Evolutionary conservation across 2,797 vertebrate genomes (phyloP).

Genomic region (Toxotes lorentzi): DNA sequence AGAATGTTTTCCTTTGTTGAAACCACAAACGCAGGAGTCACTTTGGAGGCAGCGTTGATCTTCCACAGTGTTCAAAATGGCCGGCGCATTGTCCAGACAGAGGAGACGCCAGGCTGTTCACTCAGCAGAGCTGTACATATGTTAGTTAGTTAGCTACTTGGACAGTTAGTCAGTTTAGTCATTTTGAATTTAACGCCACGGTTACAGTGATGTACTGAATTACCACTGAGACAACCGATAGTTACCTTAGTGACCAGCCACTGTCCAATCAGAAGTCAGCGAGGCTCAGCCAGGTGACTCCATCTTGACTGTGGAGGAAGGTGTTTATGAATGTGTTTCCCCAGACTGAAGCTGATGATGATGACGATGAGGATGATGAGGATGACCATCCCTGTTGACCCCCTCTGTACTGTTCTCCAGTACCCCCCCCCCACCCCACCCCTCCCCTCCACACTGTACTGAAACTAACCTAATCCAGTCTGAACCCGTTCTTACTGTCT

Average conservation of each 20-base stretch:
- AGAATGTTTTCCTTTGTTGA: background rate
- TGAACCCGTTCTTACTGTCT: conserved; percentile 63
- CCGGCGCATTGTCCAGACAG: conserved; percentile 7
- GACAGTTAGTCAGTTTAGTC: conserved; percentile 37
- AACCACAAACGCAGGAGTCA: conserved; percentile 51
- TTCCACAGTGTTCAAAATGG: conserved; percentile 52
- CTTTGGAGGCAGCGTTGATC: conserved; percentile 1
- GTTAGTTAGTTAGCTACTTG: conserved; percentile 38
- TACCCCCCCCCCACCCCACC: background rate
- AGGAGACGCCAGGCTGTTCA: background rate
- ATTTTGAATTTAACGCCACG: conserved; percentile 54
- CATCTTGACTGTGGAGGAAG: conserved; percentile 61
- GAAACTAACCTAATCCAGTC: conserved; percentile 61
- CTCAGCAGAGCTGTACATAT: conserved; percentile 28
- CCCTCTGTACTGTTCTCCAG: conserved; percentile 7
- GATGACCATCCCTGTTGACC: conserved; percentile 19
- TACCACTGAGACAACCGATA: conserved; percentile 49
- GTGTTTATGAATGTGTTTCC: conserved; percentile 52
- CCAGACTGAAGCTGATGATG: conserved; percentile 36
- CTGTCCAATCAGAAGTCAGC: conserved; percentile 72
- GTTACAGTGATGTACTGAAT: conserved; percentile 42
- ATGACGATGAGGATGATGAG: conserved; percentile 31
- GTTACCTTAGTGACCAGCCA: conserved; percentile 75
- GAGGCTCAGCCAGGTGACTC: conserved; percentile 39
- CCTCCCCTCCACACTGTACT: conserved; percentile 47